Conservation (phyloP, 2,797 vertebrate genomes). For the Sebastes diploproa region DNA sequence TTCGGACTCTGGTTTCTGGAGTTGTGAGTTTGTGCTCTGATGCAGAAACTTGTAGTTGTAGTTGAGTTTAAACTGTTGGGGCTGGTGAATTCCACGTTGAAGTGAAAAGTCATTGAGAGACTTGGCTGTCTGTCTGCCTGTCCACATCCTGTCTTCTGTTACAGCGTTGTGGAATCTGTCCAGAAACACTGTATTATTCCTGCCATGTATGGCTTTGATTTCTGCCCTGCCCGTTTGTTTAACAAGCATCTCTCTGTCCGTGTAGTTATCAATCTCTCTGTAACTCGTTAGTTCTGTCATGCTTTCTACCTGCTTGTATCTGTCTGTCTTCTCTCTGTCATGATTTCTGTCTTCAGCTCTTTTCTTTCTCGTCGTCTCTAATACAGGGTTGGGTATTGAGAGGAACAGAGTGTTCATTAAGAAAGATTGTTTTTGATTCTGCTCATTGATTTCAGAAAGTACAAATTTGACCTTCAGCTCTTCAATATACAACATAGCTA, state of each 20-base stretch:
- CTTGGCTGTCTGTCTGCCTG: conserved; percentile 22
- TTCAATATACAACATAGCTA: background rate
- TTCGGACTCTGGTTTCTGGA: background rate
- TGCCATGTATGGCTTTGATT: conserved; percentile 18
- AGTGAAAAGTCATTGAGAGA: background rate
- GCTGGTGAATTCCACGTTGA: background rate
- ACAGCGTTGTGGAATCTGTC: conserved; percentile 3
- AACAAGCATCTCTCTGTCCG: background rate
- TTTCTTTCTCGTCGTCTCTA: background rate
- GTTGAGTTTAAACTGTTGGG: background rate
- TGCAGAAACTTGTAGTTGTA: background rate
- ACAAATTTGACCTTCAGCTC: background rate
- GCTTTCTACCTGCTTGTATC: conserved; percentile 36
- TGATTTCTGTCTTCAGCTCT: conserved; percentile 4
- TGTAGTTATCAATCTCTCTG: conserved; percentile 1
- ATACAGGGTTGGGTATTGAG: background rate
- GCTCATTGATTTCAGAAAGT: conserved; percentile 20
- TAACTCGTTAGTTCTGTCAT: background rate
- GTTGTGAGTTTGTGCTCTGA: background rate
- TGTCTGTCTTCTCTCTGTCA: conserved; percentile 31
- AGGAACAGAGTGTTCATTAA: background rate
- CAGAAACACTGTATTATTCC: background rate
- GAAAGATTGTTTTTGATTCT: conserved; percentile 25
- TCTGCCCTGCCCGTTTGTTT: conserved; percentile 6
- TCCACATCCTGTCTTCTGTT: conserved; percentile 24